Evolutionary conservation across 2,888 invertebrate genomes (phyloP).

Genomic region (Heterodera filipjevi): DNA sequence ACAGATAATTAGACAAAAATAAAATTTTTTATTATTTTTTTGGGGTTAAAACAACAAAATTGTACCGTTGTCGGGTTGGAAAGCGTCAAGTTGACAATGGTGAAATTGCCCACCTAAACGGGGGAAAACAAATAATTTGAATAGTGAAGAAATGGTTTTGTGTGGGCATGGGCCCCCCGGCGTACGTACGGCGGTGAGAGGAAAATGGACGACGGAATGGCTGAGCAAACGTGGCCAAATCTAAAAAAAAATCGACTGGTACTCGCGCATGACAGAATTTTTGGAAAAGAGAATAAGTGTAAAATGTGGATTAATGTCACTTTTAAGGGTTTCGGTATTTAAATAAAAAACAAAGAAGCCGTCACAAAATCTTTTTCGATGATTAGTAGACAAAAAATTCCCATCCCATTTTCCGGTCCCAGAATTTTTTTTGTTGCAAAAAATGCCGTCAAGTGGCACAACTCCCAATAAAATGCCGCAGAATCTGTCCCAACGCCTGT

Average conservation of each 20-base stretch:
- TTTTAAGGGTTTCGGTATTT: too few species aligned
- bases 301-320: too few species aligned
- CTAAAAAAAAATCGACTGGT: too few species aligned
- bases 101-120: constrained; percentile 39
- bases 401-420: too few species aligned
- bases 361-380: too few species aligned
- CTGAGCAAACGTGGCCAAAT: constrained; percentile 72
- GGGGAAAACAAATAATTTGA: not conserved
- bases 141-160: not conserved
- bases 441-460: not conserved
- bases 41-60: constrained; percentile 8
- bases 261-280: too few species aligned
- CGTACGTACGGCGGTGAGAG: constrained; percentile 74
- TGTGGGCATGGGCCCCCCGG: constrained; percentile 62
- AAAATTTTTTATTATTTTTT: too few species aligned
- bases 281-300: not conserved
- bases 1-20: too few species aligned
- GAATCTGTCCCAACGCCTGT: too few species aligned
- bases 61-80: constrained; percentile 75
- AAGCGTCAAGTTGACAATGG: constrained; percentile 74
- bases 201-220: constrained; percentile 72
- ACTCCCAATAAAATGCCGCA: not conserved
- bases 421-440: too few species aligned
- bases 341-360: too few species aligned
- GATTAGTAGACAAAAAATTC: too few species aligned